Conservation (phyloP, 1,140 invertebrate genomes). For the Meteorus sp. region DNA sequence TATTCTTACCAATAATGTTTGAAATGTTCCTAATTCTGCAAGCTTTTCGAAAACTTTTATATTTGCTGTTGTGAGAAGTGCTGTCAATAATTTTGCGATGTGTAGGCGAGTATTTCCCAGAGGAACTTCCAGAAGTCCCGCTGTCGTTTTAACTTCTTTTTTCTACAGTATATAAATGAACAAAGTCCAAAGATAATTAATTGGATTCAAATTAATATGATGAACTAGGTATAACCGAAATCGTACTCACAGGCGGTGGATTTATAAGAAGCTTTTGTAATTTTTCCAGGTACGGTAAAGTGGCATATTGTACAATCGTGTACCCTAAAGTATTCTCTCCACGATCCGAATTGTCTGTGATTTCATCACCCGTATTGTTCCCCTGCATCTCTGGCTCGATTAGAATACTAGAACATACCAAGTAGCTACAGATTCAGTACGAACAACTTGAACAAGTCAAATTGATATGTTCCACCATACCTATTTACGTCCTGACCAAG, state of each 20-base stretch:
- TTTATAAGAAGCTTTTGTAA: constrained; percentile 72
- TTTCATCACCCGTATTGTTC: constrained; percentile 40
- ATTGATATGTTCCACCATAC: constrained; percentile 12
- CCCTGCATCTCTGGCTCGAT: constrained; percentile 30
- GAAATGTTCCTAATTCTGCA: constrained; percentile 62
- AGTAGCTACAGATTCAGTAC: not conserved
- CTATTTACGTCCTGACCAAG: constrained; percentile 59
- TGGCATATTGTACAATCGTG: constrained; percentile 64
- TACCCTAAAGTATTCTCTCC: too few relatives aligned
- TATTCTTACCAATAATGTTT: constrained; percentile 65
- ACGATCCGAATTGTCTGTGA: constrained; percentile 42
- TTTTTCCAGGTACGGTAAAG: constrained; percentile 69
- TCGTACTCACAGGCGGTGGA: constrained; percentile 70
- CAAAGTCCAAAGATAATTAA: constrained; percentile 22
- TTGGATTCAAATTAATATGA: constrained; percentile 6
- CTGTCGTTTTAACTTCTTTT: constrained; percentile 66
- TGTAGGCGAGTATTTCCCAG: constrained; percentile 77
- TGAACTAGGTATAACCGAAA: constrained; percentile 11
- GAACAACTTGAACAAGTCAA: not conserved
- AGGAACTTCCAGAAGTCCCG: constrained; percentile 69
- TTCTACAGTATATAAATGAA: constrained; percentile 52
- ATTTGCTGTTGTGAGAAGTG: constrained; percentile 70
- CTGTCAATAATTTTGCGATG: constrained; percentile 72
- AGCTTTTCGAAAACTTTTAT: constrained; percentile 61
- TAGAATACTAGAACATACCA: constrained; percentile 24